Evolutionary conservation across 1,140 invertebrate species (phyloP).

Genomic region (Sarcophaga peregrina): DNA sequence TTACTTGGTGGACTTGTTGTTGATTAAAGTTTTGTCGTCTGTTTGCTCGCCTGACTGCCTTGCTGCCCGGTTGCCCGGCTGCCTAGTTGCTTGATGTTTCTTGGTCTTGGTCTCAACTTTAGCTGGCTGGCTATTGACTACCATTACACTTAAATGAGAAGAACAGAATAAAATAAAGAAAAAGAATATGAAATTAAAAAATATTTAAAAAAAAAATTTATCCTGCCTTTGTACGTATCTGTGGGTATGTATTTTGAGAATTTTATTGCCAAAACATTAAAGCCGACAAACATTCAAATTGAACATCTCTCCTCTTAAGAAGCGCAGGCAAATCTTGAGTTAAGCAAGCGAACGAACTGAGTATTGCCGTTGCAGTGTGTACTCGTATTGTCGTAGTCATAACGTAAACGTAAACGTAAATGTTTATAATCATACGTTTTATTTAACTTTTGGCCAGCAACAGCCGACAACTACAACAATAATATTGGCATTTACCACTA

Average conservation of each 20-base stretch:
- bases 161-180: neutral
- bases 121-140: neutral
- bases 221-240: neutral
- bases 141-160: neutral
- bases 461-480: neutral
- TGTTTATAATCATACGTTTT: slow-evolving; percentile 22
- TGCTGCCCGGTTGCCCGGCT: neutral
- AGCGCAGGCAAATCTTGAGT: too few relatives aligned
- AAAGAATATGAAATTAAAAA: neutral
- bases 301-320: neutral
- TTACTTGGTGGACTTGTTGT: slow-evolving; percentile 4
- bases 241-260: neutral
- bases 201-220: too few relatives aligned
- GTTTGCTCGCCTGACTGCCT: neutral
- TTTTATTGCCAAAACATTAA: slow-evolving; percentile 25
- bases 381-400: too few relatives aligned
- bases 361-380: too few relatives aligned
- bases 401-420: neutral
- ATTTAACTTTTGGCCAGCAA: neutral
- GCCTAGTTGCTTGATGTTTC: neutral
- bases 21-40: neutral
- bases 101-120: neutral
- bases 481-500: too few relatives aligned
- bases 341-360: too few relatives aligned
- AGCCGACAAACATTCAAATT: slow-evolving; percentile 26